These are phyloP conservation scores for Macrotus californicus DNA, from an alignment of 2,113 vertebrate genomes.

Conservation along the genomic window DNA sequence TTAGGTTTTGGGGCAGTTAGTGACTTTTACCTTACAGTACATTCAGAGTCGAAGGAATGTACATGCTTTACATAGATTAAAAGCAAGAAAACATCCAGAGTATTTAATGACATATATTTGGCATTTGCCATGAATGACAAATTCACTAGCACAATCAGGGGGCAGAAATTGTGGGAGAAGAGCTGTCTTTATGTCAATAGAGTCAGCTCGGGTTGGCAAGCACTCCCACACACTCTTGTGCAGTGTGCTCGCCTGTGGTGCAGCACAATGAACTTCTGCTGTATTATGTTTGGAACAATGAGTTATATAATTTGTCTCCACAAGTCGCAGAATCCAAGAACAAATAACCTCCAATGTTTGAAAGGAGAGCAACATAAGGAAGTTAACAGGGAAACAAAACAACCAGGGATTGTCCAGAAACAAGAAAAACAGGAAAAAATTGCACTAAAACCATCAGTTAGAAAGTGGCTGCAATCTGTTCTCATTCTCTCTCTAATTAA, in stretches of 20 bases:
- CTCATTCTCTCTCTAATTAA: not conserved
- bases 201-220: not conserved
- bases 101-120: not conserved
- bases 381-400: not conserved
- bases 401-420: not conserved
- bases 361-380: not conserved
- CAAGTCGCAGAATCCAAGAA: constrained; percentile 22
- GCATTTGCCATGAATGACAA: not conserved
- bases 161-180: not conserved
- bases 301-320: constrained; percentile 23
- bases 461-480: not conserved
- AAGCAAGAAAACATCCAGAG: not conserved
- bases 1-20: not conserved
- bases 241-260: not conserved
- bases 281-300: not conserved
- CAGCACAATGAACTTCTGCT: not conserved
- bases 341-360: constrained; percentile 17
- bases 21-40: constrained; percentile 15
- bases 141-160: not conserved
- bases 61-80: not conserved
- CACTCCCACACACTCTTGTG: not conserved
- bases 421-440: not conserved
- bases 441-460: not conserved
- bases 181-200: not conserved
- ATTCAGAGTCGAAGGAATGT: not conserved